phyloP scores from a whole-genome alignment of 2,888 invertebrate species.

The Ptychoptera contaminata region DNA sequence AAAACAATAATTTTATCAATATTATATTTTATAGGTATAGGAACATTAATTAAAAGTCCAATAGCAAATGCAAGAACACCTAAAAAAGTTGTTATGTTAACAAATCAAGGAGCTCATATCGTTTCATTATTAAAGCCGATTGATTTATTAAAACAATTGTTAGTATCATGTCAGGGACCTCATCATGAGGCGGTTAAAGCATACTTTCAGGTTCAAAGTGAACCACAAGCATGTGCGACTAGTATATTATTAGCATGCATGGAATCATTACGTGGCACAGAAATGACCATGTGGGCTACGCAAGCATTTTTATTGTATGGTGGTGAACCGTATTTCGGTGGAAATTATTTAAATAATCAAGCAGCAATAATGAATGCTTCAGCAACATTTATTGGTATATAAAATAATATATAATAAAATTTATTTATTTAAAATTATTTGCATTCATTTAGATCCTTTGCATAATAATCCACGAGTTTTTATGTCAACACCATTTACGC shows the following conservation, averaged over 20 bases:
- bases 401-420: background rate
- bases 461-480: slow-evolving; percentile 18
- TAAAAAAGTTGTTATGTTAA: slow-evolving; percentile 68
- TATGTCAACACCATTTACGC: slow-evolving; percentile 26
- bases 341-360: slow-evolving; percentile 3
- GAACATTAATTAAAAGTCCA: slow-evolving; percentile 23
- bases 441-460: background rate
- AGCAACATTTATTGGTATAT: slow-evolving; percentile 3
- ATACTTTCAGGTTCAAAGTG: slow-evolving; percentile 70
- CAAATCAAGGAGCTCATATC: slow-evolving; percentile 76
- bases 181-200: slow-evolving; percentile 71
- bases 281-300: slow-evolving; percentile 74
- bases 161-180: slow-evolving; percentile 69
- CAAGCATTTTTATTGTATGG: slow-evolving; percentile 87
- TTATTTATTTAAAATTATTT: background rate
- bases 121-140: slow-evolving; percentile 72
- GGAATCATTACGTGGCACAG: slow-evolving; percentile 36
- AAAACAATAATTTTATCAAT: background rate
- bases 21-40: background rate
- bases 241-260: slow-evolving; percentile 75
- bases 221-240: slow-evolving; percentile 80
- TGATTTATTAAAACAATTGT: slow-evolving; percentile 67
- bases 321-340: slow-evolving; percentile 44
- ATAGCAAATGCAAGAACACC: slow-evolving; percentile 39
- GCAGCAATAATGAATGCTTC: slow-evolving; percentile 8